These are phyloP conservation scores for Drosophila setifemur DNA, from an alignment of 1,140 invertebrate species.

Conservation along the genomic window DNA sequence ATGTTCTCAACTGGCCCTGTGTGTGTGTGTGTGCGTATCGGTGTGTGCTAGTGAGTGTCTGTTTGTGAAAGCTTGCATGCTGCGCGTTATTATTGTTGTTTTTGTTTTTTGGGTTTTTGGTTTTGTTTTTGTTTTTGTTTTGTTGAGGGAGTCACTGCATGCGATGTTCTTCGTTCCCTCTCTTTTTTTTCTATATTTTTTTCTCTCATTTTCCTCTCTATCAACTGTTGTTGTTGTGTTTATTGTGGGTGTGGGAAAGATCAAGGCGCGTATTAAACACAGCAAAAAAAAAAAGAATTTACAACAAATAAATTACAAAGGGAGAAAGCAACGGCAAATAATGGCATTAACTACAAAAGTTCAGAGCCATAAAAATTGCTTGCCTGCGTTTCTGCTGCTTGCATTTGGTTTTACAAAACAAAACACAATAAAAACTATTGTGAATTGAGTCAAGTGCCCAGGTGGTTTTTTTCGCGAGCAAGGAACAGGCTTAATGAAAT, in stretches of 20 bases:
- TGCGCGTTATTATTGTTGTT: conserved; percentile 65
- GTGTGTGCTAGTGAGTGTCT: conserved; percentile 45
- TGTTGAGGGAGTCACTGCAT: conserved; percentile 66
- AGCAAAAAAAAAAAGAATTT: conserved; percentile 38
- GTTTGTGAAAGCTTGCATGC: conserved; percentile 71
- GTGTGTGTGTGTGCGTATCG: conserved; percentile 6
- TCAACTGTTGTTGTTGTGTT: conserved; percentile 17
- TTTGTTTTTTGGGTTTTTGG: conserved; percentile 56
- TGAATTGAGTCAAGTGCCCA: background rate
- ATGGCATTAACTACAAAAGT: conserved; percentile 46
- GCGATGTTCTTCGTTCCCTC: conserved; percentile 42
- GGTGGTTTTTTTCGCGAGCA: too few species aligned
- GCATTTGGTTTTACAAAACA: background rate
- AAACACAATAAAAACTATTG: background rate
- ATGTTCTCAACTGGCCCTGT: conserved; percentile 36
- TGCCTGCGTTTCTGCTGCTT: background rate
- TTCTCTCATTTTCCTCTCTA: background rate
- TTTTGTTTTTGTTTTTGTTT: conserved; percentile 33
- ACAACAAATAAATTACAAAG: background rate
- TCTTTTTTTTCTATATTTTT: background rate
- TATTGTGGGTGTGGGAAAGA: conserved; percentile 70
- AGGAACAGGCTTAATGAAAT: too few species aligned
- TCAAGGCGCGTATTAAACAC: conserved; percentile 67
- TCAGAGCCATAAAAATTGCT: conserved; percentile 41
- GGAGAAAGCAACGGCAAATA: conserved; percentile 19